Evolutionary conservation across 2,888 invertebrate genomes (phyloP).

Genomic region (Eustalomyia histrio): DNA sequence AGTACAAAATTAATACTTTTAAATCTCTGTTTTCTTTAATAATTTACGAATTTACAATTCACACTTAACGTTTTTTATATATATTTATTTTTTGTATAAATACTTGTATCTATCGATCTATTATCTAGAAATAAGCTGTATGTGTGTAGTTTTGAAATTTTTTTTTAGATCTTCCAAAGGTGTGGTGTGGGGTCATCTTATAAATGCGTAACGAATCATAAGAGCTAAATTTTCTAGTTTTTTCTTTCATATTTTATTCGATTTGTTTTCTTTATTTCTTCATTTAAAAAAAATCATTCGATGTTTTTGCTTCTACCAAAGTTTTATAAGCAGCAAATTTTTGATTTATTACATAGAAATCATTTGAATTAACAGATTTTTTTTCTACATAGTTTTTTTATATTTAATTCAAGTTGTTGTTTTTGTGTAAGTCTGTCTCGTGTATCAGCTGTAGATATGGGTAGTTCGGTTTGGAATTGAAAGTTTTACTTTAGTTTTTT

Average conservation of each 20-base stretch:
- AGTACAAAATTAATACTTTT: no score
- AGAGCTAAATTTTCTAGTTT: constrained; percentile 51
- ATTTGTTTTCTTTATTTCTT: constrained; percentile 39
- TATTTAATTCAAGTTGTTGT: constrained; percentile 27
- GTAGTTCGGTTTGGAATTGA: neutral
- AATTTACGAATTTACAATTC: constrained; percentile 6
- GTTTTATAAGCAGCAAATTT: constrained; percentile 61
- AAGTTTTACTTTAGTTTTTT: constrained; percentile 17
- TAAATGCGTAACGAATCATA: constrained; percentile 74
- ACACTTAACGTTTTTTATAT: constrained; percentile 41
- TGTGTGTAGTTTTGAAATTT: constrained; percentile 6
- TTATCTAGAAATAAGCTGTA: neutral
- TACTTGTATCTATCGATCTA: constrained; percentile 23
- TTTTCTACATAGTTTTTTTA: constrained; percentile 70
- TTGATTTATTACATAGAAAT: constrained; percentile 77
- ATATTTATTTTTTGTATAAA: neutral
- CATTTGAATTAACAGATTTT: constrained; percentile 73
- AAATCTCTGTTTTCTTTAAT: no score
- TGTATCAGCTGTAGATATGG: constrained; percentile 1
- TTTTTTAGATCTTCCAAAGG: constrained; percentile 41
- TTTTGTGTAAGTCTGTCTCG: constrained; percentile 18
- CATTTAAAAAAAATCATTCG: constrained; percentile 3
- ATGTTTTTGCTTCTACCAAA: constrained; percentile 44
- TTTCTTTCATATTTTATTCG: constrained; percentile 10
- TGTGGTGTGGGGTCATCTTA: constrained; percentile 66